These are phyloP conservation scores for Papilio demoleus DNA, from an alignment of 2,888 invertebrate genomes.

Conservation along the genomic window DNA sequence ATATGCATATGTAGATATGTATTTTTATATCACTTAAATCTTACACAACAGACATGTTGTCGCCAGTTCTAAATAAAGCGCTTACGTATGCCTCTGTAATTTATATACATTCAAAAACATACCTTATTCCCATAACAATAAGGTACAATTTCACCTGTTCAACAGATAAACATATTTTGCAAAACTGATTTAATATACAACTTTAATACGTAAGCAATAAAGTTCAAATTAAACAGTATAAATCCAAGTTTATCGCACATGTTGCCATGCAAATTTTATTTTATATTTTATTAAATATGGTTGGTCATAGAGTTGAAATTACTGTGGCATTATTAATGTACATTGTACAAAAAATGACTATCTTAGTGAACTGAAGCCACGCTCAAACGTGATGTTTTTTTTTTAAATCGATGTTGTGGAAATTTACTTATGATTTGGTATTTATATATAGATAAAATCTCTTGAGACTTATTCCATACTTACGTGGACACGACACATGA, in stretches of 20 bases:
- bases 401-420: not conserved
- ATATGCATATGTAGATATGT: not conserved
- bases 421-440: not conserved
- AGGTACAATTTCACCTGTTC: not conserved
- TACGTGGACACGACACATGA: too few species aligned
- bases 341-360: not conserved
- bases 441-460: too few species aligned
- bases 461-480: too few species aligned
- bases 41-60: constrained; percentile 51
- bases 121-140: not conserved
- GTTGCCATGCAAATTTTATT: constrained; percentile 22
- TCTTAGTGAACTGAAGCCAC: too few species aligned
- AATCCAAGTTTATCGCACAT: not conserved
- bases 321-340: not conserved
- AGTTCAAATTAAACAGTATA: not conserved
- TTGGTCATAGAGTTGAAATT: constrained; percentile 24
- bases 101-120: not conserved
- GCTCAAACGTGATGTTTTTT: not conserved
- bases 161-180: not conserved
- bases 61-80: constrained; percentile 53
- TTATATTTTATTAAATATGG: not conserved
- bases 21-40: constrained; percentile 19
- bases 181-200: constrained; percentile 16
- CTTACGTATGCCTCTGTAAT: constrained; percentile 47
- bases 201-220: not conserved